Conservation (phyloP, 2,888 invertebrate genomes). For the Crematogaster levior region DNA sequence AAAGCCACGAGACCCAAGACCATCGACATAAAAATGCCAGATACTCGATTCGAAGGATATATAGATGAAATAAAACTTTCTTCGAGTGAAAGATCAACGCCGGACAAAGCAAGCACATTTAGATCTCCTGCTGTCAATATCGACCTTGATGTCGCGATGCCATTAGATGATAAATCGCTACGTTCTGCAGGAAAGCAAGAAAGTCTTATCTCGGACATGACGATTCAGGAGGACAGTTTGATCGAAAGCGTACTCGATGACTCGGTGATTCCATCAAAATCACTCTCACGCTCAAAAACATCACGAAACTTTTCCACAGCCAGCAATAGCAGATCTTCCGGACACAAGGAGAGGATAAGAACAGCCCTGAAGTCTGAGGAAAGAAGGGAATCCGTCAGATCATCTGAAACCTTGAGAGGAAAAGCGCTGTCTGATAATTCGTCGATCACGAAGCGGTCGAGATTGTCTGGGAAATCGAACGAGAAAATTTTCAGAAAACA, state of each 20-base stretch:
- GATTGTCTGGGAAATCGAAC: not conserved
- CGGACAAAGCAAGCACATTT: not conserved
- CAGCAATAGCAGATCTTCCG: not conserved
- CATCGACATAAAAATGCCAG: slow-evolving; percentile 55
- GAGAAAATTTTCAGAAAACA: not conserved
- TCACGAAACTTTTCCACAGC: not conserved
- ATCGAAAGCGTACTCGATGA: slow-evolving; percentile 39
- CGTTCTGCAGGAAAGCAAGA: slow-evolving; percentile 29
- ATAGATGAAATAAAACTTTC: not conserved
- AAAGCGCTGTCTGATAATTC: not conserved
- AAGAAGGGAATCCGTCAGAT: not conserved
- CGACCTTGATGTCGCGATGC: not conserved
- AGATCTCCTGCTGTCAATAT: not conserved
- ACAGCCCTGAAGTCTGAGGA: not conserved
- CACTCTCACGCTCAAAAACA: slow-evolving; percentile 32
- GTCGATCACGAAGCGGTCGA: not conserved
- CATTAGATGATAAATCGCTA: slow-evolving; percentile 24
- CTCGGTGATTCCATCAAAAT: slow-evolving; percentile 28
- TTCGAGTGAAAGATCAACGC: not conserved
- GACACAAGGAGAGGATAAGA: not conserved
- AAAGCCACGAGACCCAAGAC: not conserved
- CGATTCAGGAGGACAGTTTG: slow-evolving; percentile 24
- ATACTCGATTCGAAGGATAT: not conserved
- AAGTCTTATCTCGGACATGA: slow-evolving; percentile 20
- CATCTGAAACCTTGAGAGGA: not conserved